phyloP scores from a whole-genome alignment of 2,888 invertebrate species.

The Epinotia ramella region DNA sequence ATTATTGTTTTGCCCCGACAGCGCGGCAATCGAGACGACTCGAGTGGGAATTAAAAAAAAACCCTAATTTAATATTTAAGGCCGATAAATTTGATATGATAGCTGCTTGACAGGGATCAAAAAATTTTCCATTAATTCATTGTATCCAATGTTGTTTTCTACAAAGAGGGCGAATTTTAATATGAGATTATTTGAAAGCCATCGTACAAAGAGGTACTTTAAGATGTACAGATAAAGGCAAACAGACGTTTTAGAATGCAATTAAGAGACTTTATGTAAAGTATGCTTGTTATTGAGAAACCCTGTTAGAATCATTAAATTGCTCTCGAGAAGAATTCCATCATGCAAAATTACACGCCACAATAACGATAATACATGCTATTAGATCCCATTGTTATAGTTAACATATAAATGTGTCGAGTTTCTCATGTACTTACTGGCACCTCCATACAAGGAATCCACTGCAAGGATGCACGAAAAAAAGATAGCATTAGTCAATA shows the following conservation, averaged over 20 bases:
- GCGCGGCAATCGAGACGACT: constrained; percentile 54
- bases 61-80: constrained; percentile 69
- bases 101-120: constrained; percentile 57
- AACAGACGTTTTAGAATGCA: constrained; percentile 13
- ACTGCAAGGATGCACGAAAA: constrained; percentile 83
- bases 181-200: constrained; percentile 38
- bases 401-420: constrained; percentile 10
- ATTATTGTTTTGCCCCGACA: constrained; percentile 62
- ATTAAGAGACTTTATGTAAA: neutral
- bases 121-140: constrained; percentile 49
- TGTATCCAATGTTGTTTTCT: constrained; percentile 26
- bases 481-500: constrained; percentile 74
- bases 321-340: neutral
- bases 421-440: constrained; percentile 84
- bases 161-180: constrained; percentile 55
- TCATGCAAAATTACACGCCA: constrained; percentile 38
- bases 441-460: constrained; percentile 91
- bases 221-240: constrained; percentile 5
- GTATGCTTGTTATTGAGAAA: constrained; percentile 22
- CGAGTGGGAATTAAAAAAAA: constrained; percentile 55
- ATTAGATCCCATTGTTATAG: constrained; percentile 27
- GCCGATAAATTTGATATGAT: constrained; percentile 62
- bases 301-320: constrained; percentile 27
- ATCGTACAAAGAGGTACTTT: constrained; percentile 24
- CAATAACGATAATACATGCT: constrained; percentile 38